A percentile compares a stretch with the other conserved stretches of the same genome.
Evolutionary conservation across 2,113 vertebrate species (phyloP).

Genomic region (Phalacrocorax brasilianus): DNA sequence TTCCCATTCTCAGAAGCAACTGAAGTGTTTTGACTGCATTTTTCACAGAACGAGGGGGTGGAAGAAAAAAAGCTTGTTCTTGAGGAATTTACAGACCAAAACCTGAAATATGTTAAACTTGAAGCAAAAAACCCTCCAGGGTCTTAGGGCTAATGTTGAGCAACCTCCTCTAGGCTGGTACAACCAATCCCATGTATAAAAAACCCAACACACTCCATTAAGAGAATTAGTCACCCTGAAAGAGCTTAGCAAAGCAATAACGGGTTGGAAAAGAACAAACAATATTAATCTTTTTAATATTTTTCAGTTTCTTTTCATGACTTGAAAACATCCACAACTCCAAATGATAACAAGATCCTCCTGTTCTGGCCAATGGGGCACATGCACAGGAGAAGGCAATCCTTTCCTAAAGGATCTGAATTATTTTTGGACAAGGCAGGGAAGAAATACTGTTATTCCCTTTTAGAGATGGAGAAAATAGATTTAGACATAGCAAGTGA

Average conservation of each 20-base stretch:
- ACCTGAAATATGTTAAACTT: not conserved
- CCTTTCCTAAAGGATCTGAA: not conserved
- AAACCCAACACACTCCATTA: not conserved
- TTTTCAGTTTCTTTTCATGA: not conserved
- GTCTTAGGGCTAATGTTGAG: not conserved
- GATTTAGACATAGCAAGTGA: not conserved
- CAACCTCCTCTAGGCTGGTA: not conserved
- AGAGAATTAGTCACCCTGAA: not conserved
- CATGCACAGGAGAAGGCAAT: not conserved
- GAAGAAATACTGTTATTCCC: not conserved
- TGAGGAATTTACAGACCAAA: not conserved
- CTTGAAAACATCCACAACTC: not conserved
- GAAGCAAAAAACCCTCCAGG: not conserved
- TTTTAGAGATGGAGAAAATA: not conserved
- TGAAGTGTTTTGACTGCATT: constrained; percentile 39
- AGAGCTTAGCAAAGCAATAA: not conserved
- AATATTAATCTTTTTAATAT: not conserved
- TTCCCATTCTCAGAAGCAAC: not conserved
- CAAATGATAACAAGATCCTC: not conserved
- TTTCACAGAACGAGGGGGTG: not conserved
- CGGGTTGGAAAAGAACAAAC: not conserved
- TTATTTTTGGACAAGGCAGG: not conserved
- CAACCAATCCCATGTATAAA: not conserved
- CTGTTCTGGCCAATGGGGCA: not conserved
- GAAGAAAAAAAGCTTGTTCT: constrained; percentile 8